Evolutionary conservation across 2,113 vertebrate genomes (phyloP), one percentile per base, ranked within the genome.

Genomic region (Ictalurus furcatus): DNA sequence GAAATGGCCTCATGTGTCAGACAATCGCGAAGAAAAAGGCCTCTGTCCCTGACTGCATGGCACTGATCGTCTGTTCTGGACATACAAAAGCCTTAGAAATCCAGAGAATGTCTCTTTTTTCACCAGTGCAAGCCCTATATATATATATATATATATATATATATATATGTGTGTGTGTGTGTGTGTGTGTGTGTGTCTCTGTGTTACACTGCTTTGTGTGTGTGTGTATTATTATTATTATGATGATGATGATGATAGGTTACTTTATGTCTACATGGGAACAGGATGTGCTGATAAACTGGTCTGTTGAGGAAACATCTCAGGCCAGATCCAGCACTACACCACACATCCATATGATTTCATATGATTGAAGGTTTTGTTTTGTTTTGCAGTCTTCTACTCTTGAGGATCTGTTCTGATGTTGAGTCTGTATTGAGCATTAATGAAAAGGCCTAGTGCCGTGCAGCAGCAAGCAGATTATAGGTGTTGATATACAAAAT

Each of bases 1-100:
- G 93, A 95, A 85, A 88, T 91, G 90, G 93, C 94, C 93, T 93
- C 92, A 92, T 90, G 89, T 90, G 85, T n/a, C 71, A 93, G 92
- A 92, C 92, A 92, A 90, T 34, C 37, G 91, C 78, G 90, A 89
- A 88, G 90, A 90, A 90, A 85, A 89, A 92, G 90, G 84, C 88
- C 91, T 92, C 90, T 90, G 67, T 91, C 37, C 76, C 71, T 19
- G 37, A 69, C 76, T 30, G 74, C 74, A 85, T 80, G 87, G 85
- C 89, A 81, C 80, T 85, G 69, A 78, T 30, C 89, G 84, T 30
- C 54, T 88, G 65, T 40, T 74, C 13, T 40, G 65, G 56, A 69
- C 83, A 40, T 52, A 61, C 40, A 88, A 65, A 83, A 83, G 69
- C 84, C 54, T 69, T 63, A 78, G 74, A 86, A 23, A 82, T 5